Base-by-base conservation (phyloP, 30 jellyfish, hydroid and myxozoan genomes). In the Pseudorhiza aurosa region DNA sequence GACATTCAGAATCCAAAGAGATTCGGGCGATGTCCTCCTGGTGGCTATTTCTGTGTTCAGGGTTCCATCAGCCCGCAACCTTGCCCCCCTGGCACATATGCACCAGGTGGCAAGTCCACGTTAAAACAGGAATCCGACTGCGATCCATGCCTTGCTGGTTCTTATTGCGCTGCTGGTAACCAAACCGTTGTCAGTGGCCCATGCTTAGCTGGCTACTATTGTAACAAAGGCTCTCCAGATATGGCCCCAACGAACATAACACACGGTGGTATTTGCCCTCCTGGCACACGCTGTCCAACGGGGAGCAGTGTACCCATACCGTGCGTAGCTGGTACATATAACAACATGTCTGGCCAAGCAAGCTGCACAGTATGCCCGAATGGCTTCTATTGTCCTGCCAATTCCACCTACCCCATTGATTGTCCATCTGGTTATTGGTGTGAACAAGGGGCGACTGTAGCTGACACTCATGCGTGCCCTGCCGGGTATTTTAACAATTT, bases 381-480 rank as follows among this genome's bases (percentile, higher is more conserved):
- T 30, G 99, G 99, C 17, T 87, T 37, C 65, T 94, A 87, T 72
- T 94, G 99, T 65, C 99, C 96, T 0, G 91, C 70, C 0, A 83
- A 88, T 49, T 71, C 96, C 22, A 75, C 96, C 5, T 70, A 65
- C 51, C 97, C 97, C 2, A 19, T 78, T 1, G 88, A 75, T 29
- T 94, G 99, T 56, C 99, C 99, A n/a, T 64, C 73, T 24, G 99
- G 99, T 10, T 94, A 94, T 56, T 94, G 96, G 96, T 94, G 99
- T 71, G 96, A 75, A 15, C 76, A 40, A 56, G 90, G 89, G 17
- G 95, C 96, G 4, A 79, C 78, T 0, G 70, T 53, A 15, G 88
- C 93, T 8, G 91, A 79, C 39, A 44, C 90, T 8, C 68, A 86
- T 68, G 69, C 97, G 18, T 93, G 99, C 47, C 99, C 97, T 0